Percentiles rank a stretch among this genome's conserved stretches.
Evolutionary conservation across 2,797 vertebrate genomes (phyloP).

Genomic region (Ptychobarbus kaznakovi): DNA sequence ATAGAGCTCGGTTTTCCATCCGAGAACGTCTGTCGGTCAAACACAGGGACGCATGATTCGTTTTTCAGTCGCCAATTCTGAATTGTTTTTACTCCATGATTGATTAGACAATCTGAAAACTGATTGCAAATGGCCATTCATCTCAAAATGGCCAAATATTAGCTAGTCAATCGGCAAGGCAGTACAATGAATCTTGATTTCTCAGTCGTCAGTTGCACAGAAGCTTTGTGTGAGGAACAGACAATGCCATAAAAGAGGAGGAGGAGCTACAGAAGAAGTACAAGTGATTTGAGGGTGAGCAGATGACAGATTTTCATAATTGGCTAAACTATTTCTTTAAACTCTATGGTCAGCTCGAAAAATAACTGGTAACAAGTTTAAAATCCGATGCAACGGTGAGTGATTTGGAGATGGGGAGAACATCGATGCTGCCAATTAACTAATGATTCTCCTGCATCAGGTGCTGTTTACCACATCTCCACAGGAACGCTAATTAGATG

Average conservation of each 20-base stretch:
- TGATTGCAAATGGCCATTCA: too few species aligned
- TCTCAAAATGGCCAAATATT: neutral
- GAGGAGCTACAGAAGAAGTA: neutral
- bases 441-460: constrained; percentile 49
- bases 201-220: neutral
- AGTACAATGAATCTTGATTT: neutral
- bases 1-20: neutral
- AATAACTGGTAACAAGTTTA: neutral
- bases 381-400: neutral
- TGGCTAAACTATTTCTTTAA: neutral
- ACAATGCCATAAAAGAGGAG: neutral
- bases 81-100: neutral
- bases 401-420: neutral
- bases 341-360: neutral
- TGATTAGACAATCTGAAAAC: neutral
- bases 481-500: constrained; percentile 31
- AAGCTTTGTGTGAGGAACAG: constrained; percentile 2
- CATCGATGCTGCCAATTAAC: constrained; percentile 19
- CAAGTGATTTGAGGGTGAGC: neutral
- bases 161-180: too few species aligned
- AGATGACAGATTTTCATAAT: neutral
- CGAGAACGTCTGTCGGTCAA: neutral
- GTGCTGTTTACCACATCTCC: constrained; percentile 27
- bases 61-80: neutral
- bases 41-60: neutral